Evolutionary conservation across 2,888 invertebrate species (phyloP), one percentile per base, ranked within the genome.

Genomic region (Xanthorhoe designata): DNA sequence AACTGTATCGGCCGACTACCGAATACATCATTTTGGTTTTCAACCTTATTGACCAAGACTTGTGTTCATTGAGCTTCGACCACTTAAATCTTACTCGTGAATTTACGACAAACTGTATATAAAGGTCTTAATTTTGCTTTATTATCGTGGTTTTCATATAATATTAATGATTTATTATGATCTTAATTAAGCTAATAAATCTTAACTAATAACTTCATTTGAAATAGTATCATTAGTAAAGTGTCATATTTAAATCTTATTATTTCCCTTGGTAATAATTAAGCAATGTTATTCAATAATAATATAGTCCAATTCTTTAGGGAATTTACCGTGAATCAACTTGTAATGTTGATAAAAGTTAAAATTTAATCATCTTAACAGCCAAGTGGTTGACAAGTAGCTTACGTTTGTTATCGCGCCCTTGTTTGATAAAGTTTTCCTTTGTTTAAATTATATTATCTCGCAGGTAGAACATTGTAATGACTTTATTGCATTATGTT

Each of bases 1-100:
- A 74, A 75, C 73, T 75, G 78, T 78, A 82, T 80, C 76, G 75
- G 71, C 66, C 66, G 65, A 75, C 78, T 78, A 78, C 77, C 68
- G 77, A 76, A 78, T 75, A 65, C 77, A 75, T 76, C 54, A 19
- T 55, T 55, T 54, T 47, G 35, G 32, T 52, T 52, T 42, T 17
- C 78, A 74, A 75, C 74, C 75, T 77, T 79, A 82, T 81, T 75
- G 76, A 72, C 68, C 69, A 66, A 74, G 76, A 78, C 76, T 67
- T 18, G 50, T 18, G n/a, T 19, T 19, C 50, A 24, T 45, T 24
- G 15, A 5, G 15, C 45, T 49, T 54, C 7, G 35, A 15, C 35
- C 47, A 8, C 18, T 9, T 8, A 29, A 9, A 42, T 2, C 15
- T 17, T 15, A 24, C 7, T 51, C 50, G 6, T 7, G 19, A 51